A percentile compares a stretch with the other conserved stretches of the same genome.
phyloP scores from a whole-genome alignment of 2,888 invertebrate genomes.

The Drosophila aldrichi region DNA sequence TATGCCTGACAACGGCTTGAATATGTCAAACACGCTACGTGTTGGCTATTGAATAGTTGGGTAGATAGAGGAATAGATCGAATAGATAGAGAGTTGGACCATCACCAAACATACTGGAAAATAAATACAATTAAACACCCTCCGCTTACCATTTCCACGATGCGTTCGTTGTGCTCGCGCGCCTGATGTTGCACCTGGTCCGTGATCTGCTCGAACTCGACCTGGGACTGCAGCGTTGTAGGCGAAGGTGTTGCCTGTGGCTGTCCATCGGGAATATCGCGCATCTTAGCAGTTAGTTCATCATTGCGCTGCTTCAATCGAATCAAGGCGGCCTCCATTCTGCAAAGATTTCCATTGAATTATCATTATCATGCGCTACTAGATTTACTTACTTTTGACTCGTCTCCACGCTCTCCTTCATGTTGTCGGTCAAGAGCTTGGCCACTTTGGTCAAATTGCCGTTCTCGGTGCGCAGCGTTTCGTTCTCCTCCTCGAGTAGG shows the following conservation, averaged over 20 bases:
- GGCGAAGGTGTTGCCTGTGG: constrained; percentile 60
- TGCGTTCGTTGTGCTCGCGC: constrained; percentile 84
- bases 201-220: constrained; percentile 78
- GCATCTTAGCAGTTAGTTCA: constrained; percentile 80
- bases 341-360: constrained; percentile 30
- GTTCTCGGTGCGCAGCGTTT: constrained; percentile 83
- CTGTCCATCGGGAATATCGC: constrained; percentile 82
- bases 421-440: constrained; percentile 84
- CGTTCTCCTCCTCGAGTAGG: constrained; percentile 84
- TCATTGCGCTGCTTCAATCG: constrained; percentile 84
- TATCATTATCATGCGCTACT: too few relatives aligned
- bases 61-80: constrained; percentile 28
- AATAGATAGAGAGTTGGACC: constrained; percentile 18
- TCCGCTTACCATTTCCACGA: constrained; percentile 85
- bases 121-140: background rate
- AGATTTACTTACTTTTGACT: constrained; percentile 82
- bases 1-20: constrained; percentile 82
- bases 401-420: constrained; percentile 85
- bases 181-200: constrained; percentile 82
- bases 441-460: constrained; percentile 84
- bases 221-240: constrained; percentile 63
- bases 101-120: constrained; percentile 3
- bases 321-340: constrained; percentile 85
- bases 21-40: constrained; percentile 82
- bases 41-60: constrained; percentile 65